Conservation (phyloP, 2,888 invertebrate genomes). For the Drosophila nr. perissopoda region DNA sequence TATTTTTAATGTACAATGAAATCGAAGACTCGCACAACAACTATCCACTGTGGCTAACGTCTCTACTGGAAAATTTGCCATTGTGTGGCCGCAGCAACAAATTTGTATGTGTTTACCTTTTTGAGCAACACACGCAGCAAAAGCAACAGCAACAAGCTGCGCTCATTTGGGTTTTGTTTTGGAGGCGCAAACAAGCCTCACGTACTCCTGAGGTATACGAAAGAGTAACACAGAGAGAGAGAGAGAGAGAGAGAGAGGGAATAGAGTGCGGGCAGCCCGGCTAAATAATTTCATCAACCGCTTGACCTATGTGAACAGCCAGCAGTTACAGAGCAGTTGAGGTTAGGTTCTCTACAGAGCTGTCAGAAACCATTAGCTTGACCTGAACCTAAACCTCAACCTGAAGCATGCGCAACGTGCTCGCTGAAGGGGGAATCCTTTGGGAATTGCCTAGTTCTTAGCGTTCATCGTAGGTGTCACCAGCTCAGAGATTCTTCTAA, state of each 20-base stretch:
- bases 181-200: slow-evolving; percentile 19
- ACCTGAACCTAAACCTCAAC: slow-evolving; percentile 25
- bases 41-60: slow-evolving; percentile 31
- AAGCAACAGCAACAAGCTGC: slow-evolving; percentile 13
- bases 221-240: background rate
- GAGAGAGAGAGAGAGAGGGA: background rate
- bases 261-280: background rate
- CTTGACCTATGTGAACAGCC: slow-evolving; percentile 49
- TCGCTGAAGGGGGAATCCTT: slow-evolving; percentile 4
- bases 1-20: slow-evolving; percentile 4
- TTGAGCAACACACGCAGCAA: slow-evolving; percentile 52
- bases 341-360: slow-evolving; percentile 5
- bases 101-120: slow-evolving; percentile 76
- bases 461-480: slow-evolving; percentile 15
- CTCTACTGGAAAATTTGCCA: slow-evolving; percentile 7
- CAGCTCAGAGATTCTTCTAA: slow-evolving; percentile 12
- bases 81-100: slow-evolving; percentile 65
- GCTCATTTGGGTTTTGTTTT: slow-evolving; percentile 52
- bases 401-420: slow-evolving; percentile 13
- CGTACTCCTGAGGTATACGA: slow-evolving; percentile 1
- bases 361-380: slow-evolving; percentile 40
- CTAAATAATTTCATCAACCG: slow-evolving; percentile 48
- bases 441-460: slow-evolving; percentile 20
- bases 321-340: background rate
- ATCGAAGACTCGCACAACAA: background rate